Percentiles rank a stretch among this genome's conserved stretches.
phyloP scores from a whole-genome alignment of 2,113 vertebrate species.

The Sprattus sprattus region DNA sequence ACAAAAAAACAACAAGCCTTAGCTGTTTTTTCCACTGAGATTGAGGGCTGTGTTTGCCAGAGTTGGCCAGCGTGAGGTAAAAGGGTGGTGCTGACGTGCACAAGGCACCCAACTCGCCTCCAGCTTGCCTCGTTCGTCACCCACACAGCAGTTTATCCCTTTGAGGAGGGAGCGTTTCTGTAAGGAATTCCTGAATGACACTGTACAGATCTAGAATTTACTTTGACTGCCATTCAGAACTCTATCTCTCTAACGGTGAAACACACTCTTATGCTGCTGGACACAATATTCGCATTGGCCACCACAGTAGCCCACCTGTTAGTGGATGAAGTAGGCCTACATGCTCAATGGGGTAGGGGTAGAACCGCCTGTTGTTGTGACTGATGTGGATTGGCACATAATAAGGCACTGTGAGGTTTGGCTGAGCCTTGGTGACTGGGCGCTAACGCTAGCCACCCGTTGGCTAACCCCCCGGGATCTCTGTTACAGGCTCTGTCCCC shows the following conservation, averaged over 20 bases:
- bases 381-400: conserved; percentile 20
- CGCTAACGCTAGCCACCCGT: neutral
- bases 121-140: neutral
- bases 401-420: conserved; percentile 49
- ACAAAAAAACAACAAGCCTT: neutral
- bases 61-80: conserved; percentile 33
- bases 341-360: neutral
- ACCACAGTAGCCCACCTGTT: too few species aligned
- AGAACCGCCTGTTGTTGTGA: neutral
- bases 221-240: too few species aligned
- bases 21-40: conserved; percentile 28
- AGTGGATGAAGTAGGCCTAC: too few species aligned
- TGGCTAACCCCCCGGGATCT: neutral
- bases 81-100: conserved; percentile 27
- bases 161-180: too few species aligned
- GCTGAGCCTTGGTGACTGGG: neutral
- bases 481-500: conserved; percentile 55
- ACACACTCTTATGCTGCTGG: too few species aligned
- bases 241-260: too few species aligned
- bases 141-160: neutral
- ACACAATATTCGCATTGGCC: too few species aligned
- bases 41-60: conserved; percentile 29
- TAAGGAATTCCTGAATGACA: too few species aligned
- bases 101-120: neutral
- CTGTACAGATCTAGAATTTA: too few species aligned